Base-by-base conservation (phyloP, 1,140 invertebrate genomes). In the Battus philenor region DNA sequence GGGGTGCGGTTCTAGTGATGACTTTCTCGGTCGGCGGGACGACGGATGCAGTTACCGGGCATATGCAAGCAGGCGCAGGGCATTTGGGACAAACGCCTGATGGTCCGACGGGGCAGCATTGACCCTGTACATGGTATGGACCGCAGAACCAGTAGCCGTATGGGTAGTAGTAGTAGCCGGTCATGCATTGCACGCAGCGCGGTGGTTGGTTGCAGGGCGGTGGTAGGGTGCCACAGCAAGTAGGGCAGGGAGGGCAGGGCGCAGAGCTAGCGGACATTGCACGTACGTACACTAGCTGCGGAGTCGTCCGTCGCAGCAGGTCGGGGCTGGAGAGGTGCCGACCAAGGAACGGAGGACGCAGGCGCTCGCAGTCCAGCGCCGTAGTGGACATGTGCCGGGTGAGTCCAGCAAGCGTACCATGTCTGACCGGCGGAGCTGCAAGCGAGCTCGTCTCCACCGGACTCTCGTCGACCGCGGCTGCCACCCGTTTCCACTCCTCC, bases 121-220 rank as follows among this genome's bases (percentile, higher is more conserved):
- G 54, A 1, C 68, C 73, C 0, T 47, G 30, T 0, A 74, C 74
- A 20, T 81, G 75, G 48, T 81, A 83, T 2, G 79, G 77, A 0
- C 79, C 76, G 34, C 76, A 81, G 41, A 79, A 83, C 79, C 79
- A 83, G 2, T 59, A 71, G 4, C 76, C 79, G 18, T 83, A 81
- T 0, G 79, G 79, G 15, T 84, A 84, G 43, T 84, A 84, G 27
- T 81, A 83, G 47, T 83, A 83, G 0, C 79, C 79, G 0, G 73
- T 79, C 68, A 83, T 84, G 44, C 76, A 84, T 45, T 81, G 77
- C 2, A 80, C 29, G 41, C 80, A 81, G 9, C 55, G 57, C 1
- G 80, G 69, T 0, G 75, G 69, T 3, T 50, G 48, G 38, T 78
- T 77, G 36, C 71, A 74, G 1, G 72, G 74, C 0, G 75, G 77